A percentile compares a stretch with the other conserved stretches of the same genome.
Evolutionary conservation across 2,797 vertebrate genomes (phyloP).

Genomic region (Sebastolobus alascanus): DNA sequence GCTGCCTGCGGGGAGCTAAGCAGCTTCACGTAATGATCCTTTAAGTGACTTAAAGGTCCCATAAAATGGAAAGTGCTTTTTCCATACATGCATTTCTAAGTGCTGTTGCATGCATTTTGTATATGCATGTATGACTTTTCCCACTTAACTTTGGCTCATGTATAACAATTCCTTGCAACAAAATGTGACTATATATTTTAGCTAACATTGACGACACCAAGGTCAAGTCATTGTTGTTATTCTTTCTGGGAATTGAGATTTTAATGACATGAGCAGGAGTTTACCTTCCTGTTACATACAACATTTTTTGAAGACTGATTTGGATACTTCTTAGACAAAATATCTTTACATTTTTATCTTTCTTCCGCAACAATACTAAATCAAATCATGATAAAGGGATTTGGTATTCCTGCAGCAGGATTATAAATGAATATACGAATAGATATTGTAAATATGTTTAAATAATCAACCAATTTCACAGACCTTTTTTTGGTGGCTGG

Average conservation of each 20-base stretch:
- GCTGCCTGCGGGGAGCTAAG: conserved; percentile 3
- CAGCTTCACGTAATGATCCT: conserved; percentile 14
- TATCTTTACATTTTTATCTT: background rate
- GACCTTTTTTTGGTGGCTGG: background rate
- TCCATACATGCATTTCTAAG: background rate
- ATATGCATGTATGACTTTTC: background rate
- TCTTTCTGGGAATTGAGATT: no score
- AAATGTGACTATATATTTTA: background rate
- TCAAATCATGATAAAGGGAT: background rate
- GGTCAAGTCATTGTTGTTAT: background rate
- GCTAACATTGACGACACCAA: no score
- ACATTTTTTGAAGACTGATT: background rate
- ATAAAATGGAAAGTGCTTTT: background rate
- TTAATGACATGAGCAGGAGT: background rate
- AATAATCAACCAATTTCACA: background rate
- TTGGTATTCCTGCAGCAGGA: background rate
- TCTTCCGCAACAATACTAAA: background rate
- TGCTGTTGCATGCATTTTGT: background rate
- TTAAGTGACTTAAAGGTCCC: conserved; percentile 19
- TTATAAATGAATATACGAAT: background rate
- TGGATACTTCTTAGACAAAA: background rate
- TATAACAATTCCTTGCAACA: background rate
- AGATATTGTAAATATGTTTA: background rate
- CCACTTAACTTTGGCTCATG: background rate
- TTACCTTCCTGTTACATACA: background rate